Conservation (phyloP, 2,888 invertebrate species). For the Netelia melanura region DNA sequence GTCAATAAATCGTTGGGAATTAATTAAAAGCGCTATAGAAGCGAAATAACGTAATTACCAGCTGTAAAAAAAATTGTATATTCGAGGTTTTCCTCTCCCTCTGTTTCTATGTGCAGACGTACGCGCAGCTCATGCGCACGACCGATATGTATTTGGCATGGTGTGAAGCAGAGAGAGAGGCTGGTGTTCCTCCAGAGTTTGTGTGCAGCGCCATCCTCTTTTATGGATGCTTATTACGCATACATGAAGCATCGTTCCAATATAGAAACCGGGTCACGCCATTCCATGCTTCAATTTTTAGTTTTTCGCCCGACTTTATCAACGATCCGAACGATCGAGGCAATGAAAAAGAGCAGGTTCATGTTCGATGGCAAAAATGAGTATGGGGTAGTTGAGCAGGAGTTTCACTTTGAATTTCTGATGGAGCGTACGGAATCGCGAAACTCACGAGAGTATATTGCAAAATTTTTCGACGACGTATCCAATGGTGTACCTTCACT, state of each 20-base stretch:
- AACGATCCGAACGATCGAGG: conserved; percentile 28
- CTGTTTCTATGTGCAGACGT: not conserved
- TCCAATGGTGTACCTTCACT: not conserved
- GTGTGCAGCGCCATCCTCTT: conserved; percentile 19
- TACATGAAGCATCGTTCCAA: conserved; percentile 32
- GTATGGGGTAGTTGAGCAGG: conserved; percentile 30
- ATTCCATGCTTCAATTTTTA: conserved; percentile 57
- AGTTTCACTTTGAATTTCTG: conserved; percentile 55
- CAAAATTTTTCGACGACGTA: conserved; percentile 35
- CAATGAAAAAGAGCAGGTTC: conserved; percentile 13
- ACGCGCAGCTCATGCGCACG: too few relatives aligned
- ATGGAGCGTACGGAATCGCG: conserved; percentile 44
- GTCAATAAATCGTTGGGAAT: conserved; percentile 14
- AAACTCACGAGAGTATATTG: conserved; percentile 20
- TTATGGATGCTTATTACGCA: conserved; percentile 40
- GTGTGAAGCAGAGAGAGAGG: too few relatives aligned
- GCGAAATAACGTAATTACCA: not conserved
- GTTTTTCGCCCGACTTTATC: conserved; percentile 54
- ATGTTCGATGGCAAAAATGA: conserved; percentile 12
- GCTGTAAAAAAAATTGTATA: conserved; percentile 30
- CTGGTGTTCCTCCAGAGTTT: too few relatives aligned
- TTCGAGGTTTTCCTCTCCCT: not conserved
- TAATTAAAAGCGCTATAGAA: not conserved
- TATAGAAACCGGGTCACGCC: conserved; percentile 52
- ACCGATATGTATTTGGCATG: too few relatives aligned